Percentiles rank a stretch among this genome's conserved stretches.
Conservation (phyloP, 2,797 vertebrate species). For the Falco berigora region DNA sequence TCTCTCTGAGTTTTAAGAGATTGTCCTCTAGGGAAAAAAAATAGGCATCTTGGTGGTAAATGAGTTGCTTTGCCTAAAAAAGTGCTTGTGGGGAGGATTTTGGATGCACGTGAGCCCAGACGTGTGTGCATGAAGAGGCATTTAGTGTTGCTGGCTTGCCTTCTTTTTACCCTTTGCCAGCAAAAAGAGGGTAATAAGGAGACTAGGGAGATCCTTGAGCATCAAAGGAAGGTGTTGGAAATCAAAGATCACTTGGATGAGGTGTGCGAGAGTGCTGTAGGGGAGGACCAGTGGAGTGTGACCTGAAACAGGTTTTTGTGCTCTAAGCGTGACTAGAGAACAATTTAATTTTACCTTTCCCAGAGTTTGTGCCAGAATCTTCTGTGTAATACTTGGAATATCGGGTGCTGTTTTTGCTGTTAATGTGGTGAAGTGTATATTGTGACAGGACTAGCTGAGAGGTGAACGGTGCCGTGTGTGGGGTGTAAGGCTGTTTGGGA, state of each 20-base stretch:
- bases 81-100: background rate
- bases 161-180: background rate
- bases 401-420: background rate
- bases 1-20: background rate
- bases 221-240: background rate
- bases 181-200: background rate
- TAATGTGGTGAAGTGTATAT: background rate
- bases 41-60: background rate
- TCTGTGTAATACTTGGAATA: fast-evolving
- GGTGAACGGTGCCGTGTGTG: fast-evolving
- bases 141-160: background rate
- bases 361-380: background rate
- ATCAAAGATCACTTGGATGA: background rate
- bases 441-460: background rate
- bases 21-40: background rate
- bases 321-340: background rate
- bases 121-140: fast-evolving
- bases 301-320: background rate
- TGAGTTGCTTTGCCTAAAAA: background rate
- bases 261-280: background rate
- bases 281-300: fast-evolving
- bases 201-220: background rate
- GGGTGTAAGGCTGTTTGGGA: background rate
- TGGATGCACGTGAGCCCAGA: background rate
- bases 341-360: background rate